These are phyloP conservation scores for Drosophila kurseongensis DNA, from an alignment of 1,140 invertebrate species.

Conservation along the genomic window DNA sequence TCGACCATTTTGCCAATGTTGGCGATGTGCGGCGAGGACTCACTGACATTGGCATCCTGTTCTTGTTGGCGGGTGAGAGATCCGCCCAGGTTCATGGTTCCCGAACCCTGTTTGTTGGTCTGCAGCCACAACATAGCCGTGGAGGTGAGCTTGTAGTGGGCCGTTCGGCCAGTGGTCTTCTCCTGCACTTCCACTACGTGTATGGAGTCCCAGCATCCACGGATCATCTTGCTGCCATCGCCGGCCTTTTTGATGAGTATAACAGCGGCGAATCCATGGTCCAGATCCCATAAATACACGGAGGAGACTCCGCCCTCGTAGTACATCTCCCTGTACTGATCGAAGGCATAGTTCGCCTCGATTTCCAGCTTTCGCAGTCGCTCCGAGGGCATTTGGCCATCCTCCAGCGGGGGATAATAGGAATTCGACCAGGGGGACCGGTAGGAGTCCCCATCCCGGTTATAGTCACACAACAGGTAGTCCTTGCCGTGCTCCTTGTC, in stretches of 20 bases:
- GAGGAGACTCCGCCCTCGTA: constrained; percentile 99
- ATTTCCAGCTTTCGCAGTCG: constrained; percentile 97
- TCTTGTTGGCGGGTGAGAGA: constrained; percentile 98
- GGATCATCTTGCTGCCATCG: constrained; percentile 98
- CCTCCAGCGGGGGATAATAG: constrained; percentile 98
- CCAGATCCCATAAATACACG: constrained; percentile 99
- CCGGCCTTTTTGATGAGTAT: constrained; percentile 99
- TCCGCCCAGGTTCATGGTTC: constrained; percentile 99
- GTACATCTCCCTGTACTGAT: constrained; percentile 99
- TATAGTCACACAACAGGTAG: constrained; percentile 99
- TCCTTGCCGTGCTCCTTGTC: constrained; percentile 98
- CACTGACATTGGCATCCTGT: constrained; percentile 94
- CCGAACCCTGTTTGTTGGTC: constrained; percentile 97
- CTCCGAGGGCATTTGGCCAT: constrained; percentile 99
- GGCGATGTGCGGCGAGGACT: constrained; percentile 97
- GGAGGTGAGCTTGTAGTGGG: constrained; percentile 99
- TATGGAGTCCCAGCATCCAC: constrained; percentile 99
- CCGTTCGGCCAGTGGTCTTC: constrained; percentile 96
- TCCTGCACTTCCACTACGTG: constrained; percentile 99
- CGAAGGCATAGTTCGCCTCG: constrained; percentile 99
- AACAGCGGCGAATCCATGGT: constrained; percentile 99
- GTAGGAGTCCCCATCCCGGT: constrained; percentile 99
- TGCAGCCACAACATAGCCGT: constrained; percentile 99
- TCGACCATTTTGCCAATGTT: constrained; percentile 98
- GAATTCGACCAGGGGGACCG: constrained; percentile 99